A percentile compares a stretch with the other conserved stretches of the same genome.
phyloP scores from a whole-genome alignment of 2,797 vertebrate genomes.

The Muscicapa comitata region DNA sequence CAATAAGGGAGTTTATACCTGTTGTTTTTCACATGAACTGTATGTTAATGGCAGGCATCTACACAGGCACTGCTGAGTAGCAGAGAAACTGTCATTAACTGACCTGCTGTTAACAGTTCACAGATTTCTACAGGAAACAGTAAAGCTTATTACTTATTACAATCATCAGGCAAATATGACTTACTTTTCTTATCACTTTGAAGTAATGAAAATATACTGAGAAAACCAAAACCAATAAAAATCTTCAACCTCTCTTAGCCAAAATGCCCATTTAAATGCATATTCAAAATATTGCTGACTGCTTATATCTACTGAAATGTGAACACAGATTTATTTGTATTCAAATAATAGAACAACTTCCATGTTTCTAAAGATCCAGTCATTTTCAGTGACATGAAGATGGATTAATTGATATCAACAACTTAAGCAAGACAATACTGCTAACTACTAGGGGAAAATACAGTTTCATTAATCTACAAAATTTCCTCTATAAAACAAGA shows the following conservation, averaged over 20 bases:
- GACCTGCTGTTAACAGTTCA: not conserved
- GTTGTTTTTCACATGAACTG: not conserved
- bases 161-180: not conserved
- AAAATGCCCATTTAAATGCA: not conserved
- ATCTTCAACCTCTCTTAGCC: not conserved
- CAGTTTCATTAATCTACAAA: not conserved
- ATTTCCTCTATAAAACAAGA: not conserved
- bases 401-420: not conserved
- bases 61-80: not conserved
- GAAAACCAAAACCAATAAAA: not conserved
- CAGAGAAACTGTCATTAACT: not conserved
- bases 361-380: not conserved
- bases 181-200: not conserved
- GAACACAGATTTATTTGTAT: not conserved
- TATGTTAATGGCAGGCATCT: not conserved
- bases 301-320: not conserved
- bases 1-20: not conserved
- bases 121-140: not conserved
- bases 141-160: not conserved
- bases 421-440: not conserved
- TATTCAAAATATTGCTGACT: not conserved
- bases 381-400: not conserved
- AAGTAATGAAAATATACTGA: not conserved
- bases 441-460: not conserved
- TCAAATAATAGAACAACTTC: not conserved